Evolutionary conservation across 2,113 vertebrate species (phyloP).

Genomic region (Rostratula benghalensis): DNA sequence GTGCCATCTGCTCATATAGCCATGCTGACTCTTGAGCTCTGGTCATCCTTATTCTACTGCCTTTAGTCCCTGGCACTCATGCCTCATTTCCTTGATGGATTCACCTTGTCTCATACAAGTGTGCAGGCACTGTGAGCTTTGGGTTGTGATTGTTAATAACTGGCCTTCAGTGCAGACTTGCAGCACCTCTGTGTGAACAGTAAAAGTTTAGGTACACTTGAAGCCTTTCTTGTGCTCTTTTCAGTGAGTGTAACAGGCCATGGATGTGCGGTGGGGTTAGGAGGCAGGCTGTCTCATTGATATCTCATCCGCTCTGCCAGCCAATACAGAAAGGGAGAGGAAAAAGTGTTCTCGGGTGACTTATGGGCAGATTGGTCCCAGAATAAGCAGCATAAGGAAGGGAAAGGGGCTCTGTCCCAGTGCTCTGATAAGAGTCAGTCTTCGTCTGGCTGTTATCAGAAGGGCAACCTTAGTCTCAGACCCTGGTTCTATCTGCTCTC

Average conservation of each 20-base stretch:
- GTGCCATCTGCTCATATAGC: not conserved
- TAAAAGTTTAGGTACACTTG: not conserved
- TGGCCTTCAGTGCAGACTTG: not conserved
- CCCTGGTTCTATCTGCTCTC: not conserved
- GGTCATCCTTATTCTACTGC: not conserved
- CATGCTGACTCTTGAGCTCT: not conserved
- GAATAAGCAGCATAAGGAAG: not conserved
- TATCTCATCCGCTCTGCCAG: not conserved
- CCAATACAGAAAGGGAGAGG: not conserved
- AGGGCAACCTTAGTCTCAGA: not conserved
- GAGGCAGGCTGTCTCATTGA: not conserved
- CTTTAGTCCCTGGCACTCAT: not conserved
- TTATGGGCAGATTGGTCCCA: not conserved
- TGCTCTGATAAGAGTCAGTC: not conserved
- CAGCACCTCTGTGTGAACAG: not conserved
- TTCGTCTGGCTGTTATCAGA: not conserved
- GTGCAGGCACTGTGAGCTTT: not conserved
- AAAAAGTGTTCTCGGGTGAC: not conserved
- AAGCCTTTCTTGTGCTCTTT: not conserved
- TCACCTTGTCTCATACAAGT: not conserved
- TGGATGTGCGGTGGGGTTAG: not conserved
- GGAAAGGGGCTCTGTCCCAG: not conserved
- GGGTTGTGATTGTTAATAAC: not conserved
- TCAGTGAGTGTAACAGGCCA: not conserved
- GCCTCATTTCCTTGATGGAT: not conserved